Evolutionary conservation across 2,888 invertebrate genomes (phyloP).

Genomic region (Sisyra nigra): DNA sequence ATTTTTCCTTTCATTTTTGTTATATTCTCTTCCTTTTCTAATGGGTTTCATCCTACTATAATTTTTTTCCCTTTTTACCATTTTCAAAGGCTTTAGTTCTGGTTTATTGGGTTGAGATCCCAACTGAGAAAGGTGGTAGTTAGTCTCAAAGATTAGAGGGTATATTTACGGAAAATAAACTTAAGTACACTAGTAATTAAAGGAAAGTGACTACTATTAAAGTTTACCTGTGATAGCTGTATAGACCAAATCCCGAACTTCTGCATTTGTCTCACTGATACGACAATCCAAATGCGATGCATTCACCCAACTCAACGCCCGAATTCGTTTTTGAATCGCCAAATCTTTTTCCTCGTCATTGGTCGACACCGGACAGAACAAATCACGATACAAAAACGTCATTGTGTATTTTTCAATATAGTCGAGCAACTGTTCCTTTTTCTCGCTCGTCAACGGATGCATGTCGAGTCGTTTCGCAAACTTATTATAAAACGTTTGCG

Average conservation of each 20-base stretch:
- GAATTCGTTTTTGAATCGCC: conserved; percentile 80
- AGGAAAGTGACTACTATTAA: neutral
- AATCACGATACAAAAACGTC: conserved; percentile 65
- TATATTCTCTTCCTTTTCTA: too few relatives aligned
- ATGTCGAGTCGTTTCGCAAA: conserved; percentile 59
- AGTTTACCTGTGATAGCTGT: conserved; percentile 72
- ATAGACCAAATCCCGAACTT: conserved; percentile 81
- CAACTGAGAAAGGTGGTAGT: too few relatives aligned
- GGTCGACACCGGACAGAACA: conserved; percentile 81
- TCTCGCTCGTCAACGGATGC: conserved; percentile 45
- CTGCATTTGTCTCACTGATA: conserved; percentile 70
- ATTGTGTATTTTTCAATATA: conserved; percentile 90
- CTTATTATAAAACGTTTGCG: conserved; percentile 81
- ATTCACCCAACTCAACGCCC: conserved; percentile 93
- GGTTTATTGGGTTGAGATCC: too few relatives aligned
- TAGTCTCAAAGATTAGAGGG: too few relatives aligned
- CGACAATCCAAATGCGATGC: conserved; percentile 85
- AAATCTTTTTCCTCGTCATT: conserved; percentile 91
- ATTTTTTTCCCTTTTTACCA: too few relatives aligned
- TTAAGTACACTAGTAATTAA: neutral
- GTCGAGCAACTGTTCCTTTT: conserved; percentile 71
- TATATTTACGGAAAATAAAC: too few relatives aligned
- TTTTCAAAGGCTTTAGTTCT: too few relatives aligned
- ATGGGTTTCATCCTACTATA: too few relatives aligned
- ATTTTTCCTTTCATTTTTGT: too few relatives aligned